Base-by-base conservation (phyloP, 2,797 vertebrate genomes). In the Ctenopoma kingsleyae region DNA sequence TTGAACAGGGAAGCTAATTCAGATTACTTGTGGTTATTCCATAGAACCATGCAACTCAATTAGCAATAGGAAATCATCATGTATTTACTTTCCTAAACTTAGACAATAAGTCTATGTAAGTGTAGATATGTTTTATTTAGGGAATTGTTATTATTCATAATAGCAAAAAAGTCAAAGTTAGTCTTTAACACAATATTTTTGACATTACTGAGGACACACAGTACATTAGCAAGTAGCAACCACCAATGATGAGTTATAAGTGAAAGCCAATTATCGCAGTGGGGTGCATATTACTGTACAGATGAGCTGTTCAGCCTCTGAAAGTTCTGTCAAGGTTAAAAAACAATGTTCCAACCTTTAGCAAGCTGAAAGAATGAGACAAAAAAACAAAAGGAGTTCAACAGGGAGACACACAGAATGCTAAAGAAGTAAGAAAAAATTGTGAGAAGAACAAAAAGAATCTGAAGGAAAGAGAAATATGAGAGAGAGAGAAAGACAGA, bases 261-360 rank as follows among this genome's bases (percentile, higher is more conserved):
- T 67, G 56, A 80, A 71, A 82, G 75, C 66, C 76, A 85, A 85
- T 80, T 86, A 86, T 80, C 81, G 70, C 80, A 30, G 83, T 2
- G 55, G 74, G 88, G 71, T 23, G 76, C 75, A 7, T 73, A 80
- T 80, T 82, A 84, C 78, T 70, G 73, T 40, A 75, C 54, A 64
- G 49, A 83, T 5, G 76, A 84, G 83, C 72, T 9, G 71, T 19
- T 69, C 40, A 41, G 82, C 73, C 64, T 41, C 67, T 40, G 36
- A 54, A 87, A 89, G 44, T 85, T 87, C 79, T 70, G 83, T 73
- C 83, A 87, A 87, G 88, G 89, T 89, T 87, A 76, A 88, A 88
- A 83, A 85, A 87, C 81, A 89, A 83, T 23, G 77, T 36, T 69
- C 68, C 69, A 81, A 85, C 81, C 83, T 83, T 86, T 82, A 56